Base-by-base conservation (phyloP, 2,888 invertebrate genomes). In the Teleogryllus oceanicus region DNA sequence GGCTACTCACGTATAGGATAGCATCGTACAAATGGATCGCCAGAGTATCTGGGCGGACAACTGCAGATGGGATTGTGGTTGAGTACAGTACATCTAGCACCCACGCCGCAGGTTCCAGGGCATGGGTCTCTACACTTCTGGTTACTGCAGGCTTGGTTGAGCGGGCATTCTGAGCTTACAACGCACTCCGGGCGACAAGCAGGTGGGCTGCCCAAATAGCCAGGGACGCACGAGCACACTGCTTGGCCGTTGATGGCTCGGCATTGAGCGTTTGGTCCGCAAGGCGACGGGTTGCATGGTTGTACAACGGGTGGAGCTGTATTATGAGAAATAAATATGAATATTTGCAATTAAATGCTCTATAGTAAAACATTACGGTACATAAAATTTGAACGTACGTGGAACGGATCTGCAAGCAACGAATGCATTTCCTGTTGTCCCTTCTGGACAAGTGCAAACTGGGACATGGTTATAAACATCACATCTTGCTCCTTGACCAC, bases 391-490 rank as follows among this genome's bases (percentile, higher is more conserved):
- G 20, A 49, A 82, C 82, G 77, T 89, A 92, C 92, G 89, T 89
- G 89, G 88, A 84, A 91, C 86, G 49, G 88, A 87, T 51, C 86
- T 86, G 84, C 94, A 94, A 80, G 89, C 88, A 62, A 90, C 88
- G 84, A 94, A 93, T n/a, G 94, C 92, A 86, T 93, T 92, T 77
- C 94, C 94, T 49, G 90, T 90, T 88, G 89, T 91, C 76, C 91
- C 84, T 18, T 83, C 84, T 50, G 83, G 83, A 76, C 83, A 83
- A 77, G 85, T 88, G 77, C 85, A 85, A 75, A 83, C 82, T 2
- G 85, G 85, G 78, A 85, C 83, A 80, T 85, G 85, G 80, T 85
- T 85, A 76, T 84, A 81, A 2, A 85, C 85, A 78, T 85, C 84
- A 82, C 88, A 88, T 78, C 85, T 81, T 11, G 89, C 89, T 81